Evolutionary conservation across 2,797 vertebrate species (phyloP).

Genomic region (Chelon auratus): DNA sequence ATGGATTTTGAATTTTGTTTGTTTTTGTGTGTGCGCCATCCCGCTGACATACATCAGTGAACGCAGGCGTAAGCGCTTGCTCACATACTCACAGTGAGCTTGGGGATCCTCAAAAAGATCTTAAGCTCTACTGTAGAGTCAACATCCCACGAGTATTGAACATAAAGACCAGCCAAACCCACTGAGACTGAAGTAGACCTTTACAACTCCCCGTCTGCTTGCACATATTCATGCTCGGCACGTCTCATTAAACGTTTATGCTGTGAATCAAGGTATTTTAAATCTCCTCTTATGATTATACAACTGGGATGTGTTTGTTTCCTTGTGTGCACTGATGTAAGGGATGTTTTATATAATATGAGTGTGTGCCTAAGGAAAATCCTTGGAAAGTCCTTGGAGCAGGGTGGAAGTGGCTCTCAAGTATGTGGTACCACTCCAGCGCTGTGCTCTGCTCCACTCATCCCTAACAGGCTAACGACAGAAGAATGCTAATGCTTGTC

Average conservation of each 20-base stretch:
- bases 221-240: not conserved
- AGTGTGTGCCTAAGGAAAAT: slow-evolving; percentile 24
- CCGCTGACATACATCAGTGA: slow-evolving; percentile 45
- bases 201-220: not conserved
- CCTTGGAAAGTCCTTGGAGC: slow-evolving; percentile 54
- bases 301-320: not conserved
- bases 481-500: slow-evolving; percentile 63
- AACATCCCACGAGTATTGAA: slow-evolving; percentile 37
- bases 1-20: slow-evolving; percentile 28
- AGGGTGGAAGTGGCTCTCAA: slow-evolving; percentile 36
- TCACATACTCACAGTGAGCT: slow-evolving; percentile 12
- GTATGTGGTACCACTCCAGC: slow-evolving; percentile 38
- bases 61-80: slow-evolving; percentile 11
- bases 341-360: slow-evolving; percentile 13
- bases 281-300: not conserved
- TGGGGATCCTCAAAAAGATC: slow-evolving; percentile 44
- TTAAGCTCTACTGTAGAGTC: slow-evolving; percentile 38
- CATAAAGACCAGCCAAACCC: slow-evolving; percentile 41
- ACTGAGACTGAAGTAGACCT: slow-evolving; percentile 38
- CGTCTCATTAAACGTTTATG: slow-evolving; percentile 4
- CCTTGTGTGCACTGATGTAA: slow-evolving; percentile 8
- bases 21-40: slow-evolving; percentile 47
- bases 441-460: slow-evolving; percentile 46
- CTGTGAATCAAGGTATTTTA: slow-evolving; percentile 7
- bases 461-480: slow-evolving; percentile 50